Base-by-base conservation (phyloP, 1,140 invertebrate species). In the Cydia fagiglandana region DNA sequence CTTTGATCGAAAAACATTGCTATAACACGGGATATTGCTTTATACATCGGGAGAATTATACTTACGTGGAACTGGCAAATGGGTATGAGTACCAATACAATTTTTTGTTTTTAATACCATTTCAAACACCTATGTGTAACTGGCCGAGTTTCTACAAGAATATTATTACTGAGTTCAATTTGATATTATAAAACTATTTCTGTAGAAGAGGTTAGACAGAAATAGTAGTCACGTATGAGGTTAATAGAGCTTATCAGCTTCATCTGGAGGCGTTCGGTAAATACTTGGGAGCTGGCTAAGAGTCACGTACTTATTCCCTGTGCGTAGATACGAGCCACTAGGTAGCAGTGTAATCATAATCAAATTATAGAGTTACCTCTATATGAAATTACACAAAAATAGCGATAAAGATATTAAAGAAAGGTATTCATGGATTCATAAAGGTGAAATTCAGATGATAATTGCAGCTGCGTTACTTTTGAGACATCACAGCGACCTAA, bases 251-350 rank as follows among this genome's bases (percentile, higher is more conserved):
- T 70, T 34, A 70, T 70, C 30, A 41, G 30, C 34, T 70, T 70
- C 17, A 38, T 17, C n/a, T 41, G 34, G 66, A 70, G 24, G 45
- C 34, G 30, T 41, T 70, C 34, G 34, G 66, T 70, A 70, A 45
- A 70, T 9, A 70, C 66, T 70, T 41, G 3, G 30, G 30, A 41
- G 15, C 34, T 41, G 12, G 34, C 66, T 70, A 70, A 70, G 66
- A 70, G 66, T 70, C 66, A 70, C 66, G 66, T 70, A 70, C 45
- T n/a, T n/a, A n/a, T n/a, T 41, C 38, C 6, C 66, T 70, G 64
- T 68, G n/a, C 34, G 66, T 41, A 24, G 30, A 38, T 70, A 70
- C 12, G 34, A 38, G 30, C 66, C 9, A 17, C 38, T 70, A 17
- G 66, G 15, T 70, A 70, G 30, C 30, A 15, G 47, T 47, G 45